A percentile compares a stretch with the other conserved stretches of the same genome.
Evolutionary conservation across 2,797 vertebrate genomes (phyloP).

Genomic region (Jordanella pulchra): DNA sequence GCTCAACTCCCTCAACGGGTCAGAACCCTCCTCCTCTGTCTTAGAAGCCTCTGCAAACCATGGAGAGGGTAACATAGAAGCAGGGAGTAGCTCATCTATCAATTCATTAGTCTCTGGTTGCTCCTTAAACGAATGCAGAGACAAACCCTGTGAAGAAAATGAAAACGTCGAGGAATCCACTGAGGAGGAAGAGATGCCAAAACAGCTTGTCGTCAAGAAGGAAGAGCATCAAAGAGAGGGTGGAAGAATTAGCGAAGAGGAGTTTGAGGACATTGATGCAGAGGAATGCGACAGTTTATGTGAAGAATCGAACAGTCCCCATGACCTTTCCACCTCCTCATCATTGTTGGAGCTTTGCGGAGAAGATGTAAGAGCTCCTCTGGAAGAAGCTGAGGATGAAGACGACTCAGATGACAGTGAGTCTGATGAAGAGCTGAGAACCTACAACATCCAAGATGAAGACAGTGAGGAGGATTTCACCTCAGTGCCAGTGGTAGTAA

Average conservation of each 20-base stretch:
- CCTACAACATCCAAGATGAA: constrained; percentile 93
- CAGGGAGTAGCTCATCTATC: constrained; percentile 61
- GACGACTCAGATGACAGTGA: constrained; percentile 94
- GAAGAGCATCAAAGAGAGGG: constrained; percentile 46
- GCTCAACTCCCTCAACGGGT: constrained; percentile 64
- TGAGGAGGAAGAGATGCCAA: constrained; percentile 86
- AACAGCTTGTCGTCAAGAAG: constrained; percentile 75
- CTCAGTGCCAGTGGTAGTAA: constrained; percentile 89
- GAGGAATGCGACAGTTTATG: constrained; percentile 68
- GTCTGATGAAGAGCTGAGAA: constrained; percentile 93
- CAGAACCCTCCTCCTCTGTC: constrained; percentile 65
- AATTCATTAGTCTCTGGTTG: constrained; percentile 69
- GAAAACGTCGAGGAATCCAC: constrained; percentile 85
- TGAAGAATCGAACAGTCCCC: constrained; percentile 62
- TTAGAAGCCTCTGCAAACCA: constrained; percentile 63
- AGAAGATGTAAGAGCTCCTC: constrained; percentile 75
- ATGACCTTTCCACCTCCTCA: constrained; percentile 72
- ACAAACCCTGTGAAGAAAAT: constrained; percentile 82
- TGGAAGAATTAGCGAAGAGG: constrained; percentile 63
- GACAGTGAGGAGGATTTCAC: constrained; percentile 83
- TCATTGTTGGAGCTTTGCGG: constrained; percentile 71
- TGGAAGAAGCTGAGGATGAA: constrained; percentile 83
- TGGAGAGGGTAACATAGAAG: constrained; percentile 57
- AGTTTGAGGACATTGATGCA: constrained; percentile 74
- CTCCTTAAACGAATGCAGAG: constrained; percentile 60